Evolutionary conservation across 2,797 vertebrate genomes (phyloP).

Genomic region (Leptodactylus fallax): DNA sequence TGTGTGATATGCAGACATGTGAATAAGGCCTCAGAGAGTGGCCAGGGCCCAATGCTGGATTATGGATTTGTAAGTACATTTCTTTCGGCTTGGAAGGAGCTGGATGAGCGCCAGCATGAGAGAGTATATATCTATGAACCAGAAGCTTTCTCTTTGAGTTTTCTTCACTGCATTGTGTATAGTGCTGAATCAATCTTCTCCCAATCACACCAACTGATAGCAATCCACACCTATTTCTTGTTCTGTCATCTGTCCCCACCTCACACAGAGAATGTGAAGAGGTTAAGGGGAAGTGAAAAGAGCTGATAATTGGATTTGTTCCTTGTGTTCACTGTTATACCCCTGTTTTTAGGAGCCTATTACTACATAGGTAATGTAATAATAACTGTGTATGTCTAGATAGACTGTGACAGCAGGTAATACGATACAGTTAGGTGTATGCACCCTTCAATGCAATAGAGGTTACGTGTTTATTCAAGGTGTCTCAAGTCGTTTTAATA

Average conservation of each 20-base stretch:
- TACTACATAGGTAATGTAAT: not conserved
- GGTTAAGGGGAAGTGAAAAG: not conserved
- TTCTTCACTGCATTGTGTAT: not conserved
- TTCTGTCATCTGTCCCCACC: not conserved
- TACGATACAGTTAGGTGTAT: too few relatives aligned
- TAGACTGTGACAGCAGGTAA: not conserved
- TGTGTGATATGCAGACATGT: too few relatives aligned
- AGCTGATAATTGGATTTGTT: not conserved
- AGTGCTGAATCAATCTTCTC: not conserved
- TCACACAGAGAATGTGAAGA: not conserved
- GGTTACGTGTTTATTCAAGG: too few relatives aligned
- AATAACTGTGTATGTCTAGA: not conserved
- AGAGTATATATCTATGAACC: too few relatives aligned
- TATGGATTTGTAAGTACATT: too few relatives aligned
- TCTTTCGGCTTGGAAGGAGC: too few relatives aligned
- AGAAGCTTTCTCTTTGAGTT: not conserved
- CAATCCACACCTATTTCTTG: constrained; percentile 24
- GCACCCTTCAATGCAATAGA: too few relatives aligned
- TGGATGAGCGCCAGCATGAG: too few relatives aligned
- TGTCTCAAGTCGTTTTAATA: too few relatives aligned
- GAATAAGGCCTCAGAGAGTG: too few relatives aligned
- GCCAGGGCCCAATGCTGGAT: too few relatives aligned
- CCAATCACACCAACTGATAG: not conserved
- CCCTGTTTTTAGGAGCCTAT: not conserved
- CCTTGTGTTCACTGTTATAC: not conserved